Base-by-base conservation (phyloP, 1,140 invertebrate species). In the Formica exsecta region DNA sequence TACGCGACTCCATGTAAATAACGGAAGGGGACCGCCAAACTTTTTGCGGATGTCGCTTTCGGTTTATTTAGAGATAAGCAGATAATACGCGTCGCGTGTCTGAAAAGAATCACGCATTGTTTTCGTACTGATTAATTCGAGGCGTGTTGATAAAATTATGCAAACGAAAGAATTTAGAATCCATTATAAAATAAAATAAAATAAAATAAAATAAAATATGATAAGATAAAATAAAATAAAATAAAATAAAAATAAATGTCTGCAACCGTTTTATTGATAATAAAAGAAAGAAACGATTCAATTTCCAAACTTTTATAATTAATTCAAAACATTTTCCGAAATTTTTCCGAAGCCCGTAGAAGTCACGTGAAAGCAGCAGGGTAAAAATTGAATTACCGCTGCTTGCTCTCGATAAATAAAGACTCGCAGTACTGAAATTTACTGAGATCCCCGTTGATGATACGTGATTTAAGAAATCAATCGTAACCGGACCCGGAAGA, bases 401-500 rank as follows among this genome's bases (percentile, higher is more conserved):
- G 36, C 16, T 22, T 29, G 25, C 9, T 25, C 41, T 36, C 22
- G 1, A n/a, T 54, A 25, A 54, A 38, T 16, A 29, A 51, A 66
- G 0, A 36, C 1, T 25, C 36, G 8, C 57, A 6, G 41, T 75
- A 29, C 29, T 38, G 11, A 76, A 65, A 2, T 57, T n/a, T 13
- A 29, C 51, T 9, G 13, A 41, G 44, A 9, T 9, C 61, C 0
- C 5, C 44, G 25, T 16, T 8, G 3, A 48, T 9, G 25, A 22
- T 59, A n/a, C 29, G 51, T 38, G 5, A 16, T 57, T 59, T 32
- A 44, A 77, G 83, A 79, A 48, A 79, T 1, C 48, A 32, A 54
- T 62, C 8, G 6, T 13, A 75, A 19, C 73, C 81, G 62, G 41
- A 76, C 48, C 61, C 79, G 89, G 79, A 89, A 87, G 80, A 19